Conservation (phyloP, 2,888 invertebrate genomes). For the Athalia circularis region DNA sequence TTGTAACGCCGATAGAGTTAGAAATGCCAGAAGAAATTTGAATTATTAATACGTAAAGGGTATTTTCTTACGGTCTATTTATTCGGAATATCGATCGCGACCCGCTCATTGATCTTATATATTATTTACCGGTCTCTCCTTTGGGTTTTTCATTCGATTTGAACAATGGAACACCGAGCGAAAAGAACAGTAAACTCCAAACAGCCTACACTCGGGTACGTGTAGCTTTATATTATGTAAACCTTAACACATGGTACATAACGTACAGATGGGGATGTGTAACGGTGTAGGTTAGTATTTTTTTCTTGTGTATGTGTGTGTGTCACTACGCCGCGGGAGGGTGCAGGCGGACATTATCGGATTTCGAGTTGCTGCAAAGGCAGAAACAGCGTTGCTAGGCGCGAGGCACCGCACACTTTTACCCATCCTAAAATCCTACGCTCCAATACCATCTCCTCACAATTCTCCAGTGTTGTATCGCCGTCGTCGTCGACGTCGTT, state of each 20-base stretch:
- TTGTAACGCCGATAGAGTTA: no score
- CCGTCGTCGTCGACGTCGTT: background rate
- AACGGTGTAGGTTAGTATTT: background rate
- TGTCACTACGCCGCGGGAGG: conserved; percentile 12
- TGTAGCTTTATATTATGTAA: background rate
- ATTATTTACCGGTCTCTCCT: background rate
- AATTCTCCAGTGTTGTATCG: no score
- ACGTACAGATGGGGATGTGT: background rate
- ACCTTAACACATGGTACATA: background rate
- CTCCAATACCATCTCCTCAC: background rate
- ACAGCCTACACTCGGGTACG: background rate
- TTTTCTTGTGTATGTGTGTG: background rate
- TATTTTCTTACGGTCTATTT: no score
- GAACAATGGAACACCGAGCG: conserved; percentile 9
- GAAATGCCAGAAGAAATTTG: no score
- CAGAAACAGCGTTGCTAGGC: conserved; percentile 34
- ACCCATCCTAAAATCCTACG: conserved; percentile 11
- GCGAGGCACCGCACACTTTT: background rate
- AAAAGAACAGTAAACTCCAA: conserved; percentile 1
- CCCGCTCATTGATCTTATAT: no score
- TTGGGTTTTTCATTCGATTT: conserved; percentile 2
- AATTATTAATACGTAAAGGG: no score
- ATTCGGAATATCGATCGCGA: no score
- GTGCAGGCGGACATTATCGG: conserved; percentile 28
- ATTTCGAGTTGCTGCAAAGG: conserved; percentile 29